Base-by-base conservation (phyloP, 2,113 vertebrate species). In the Haplochromis burtoni region DNA sequence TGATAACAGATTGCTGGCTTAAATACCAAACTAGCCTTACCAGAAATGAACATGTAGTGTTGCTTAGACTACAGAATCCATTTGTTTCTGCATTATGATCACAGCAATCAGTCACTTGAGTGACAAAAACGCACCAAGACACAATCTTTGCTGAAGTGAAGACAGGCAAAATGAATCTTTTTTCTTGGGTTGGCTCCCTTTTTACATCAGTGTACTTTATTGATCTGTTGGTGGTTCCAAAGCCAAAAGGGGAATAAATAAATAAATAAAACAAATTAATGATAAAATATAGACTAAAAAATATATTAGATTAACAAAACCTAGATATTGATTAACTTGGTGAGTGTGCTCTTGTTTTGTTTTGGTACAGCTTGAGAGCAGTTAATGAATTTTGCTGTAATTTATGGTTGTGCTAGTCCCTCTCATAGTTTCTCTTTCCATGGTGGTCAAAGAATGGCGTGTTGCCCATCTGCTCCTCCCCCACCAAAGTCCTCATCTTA, bases 1-100 rank as follows among this genome's bases (percentile, higher is more conserved):
- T 93, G 85, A 89, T 88, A 92, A 93, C 88, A 91, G 86, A 92
- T 90, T 90, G 86, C 68, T 33, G 76, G 63, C 88, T 84, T 31
- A 91, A 85, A 86, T 88, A 78, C 81, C 49, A 79, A 83, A 87
- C 83, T 86, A 82, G 83, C 79, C 61, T 88, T 11, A 51, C 29
- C 59, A 81, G 68, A 87, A 89, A 89, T 55, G 40, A 86, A 66
- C 45, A 80, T 80, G 80, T 86, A 63, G 47, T 61, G 45, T 88
- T n/a, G 85, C 57, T 73, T 33, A 9, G 14, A 31, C 21, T 59
- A 26, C 35, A 55, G 81, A 90, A 88, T 81, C 49, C 84, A 87
- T 66, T 89, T 81, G 81, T 73, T 80, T 19, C 71, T 63, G 53
- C 47, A 8, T 68, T 86, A n/a, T 80, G 49, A 82, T 19, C 53